phyloP scores from a whole-genome alignment of 1,140 invertebrate species.

The Pogonognathellus flavescens region DNA sequence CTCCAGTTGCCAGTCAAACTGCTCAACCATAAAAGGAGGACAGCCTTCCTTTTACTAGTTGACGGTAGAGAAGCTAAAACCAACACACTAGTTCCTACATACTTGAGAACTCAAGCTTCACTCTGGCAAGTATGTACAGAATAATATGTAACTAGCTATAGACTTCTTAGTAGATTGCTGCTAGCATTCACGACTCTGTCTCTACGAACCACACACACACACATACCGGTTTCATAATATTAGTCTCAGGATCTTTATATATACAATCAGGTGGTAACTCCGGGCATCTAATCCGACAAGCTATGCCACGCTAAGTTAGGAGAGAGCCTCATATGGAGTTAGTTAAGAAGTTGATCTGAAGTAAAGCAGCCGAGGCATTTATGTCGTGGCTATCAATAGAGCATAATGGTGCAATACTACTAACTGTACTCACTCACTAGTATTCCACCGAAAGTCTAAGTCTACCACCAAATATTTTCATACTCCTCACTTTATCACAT shows the following conservation, averaged over 20 bases:
- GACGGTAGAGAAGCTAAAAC: conserved; percentile 3
- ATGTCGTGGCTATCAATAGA: background rate
- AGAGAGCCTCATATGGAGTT: conserved; percentile 43
- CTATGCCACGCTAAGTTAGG: background rate
- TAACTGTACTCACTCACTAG: background rate
- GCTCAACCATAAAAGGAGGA: conserved; percentile 31
- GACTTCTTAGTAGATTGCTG: too few relatives aligned
- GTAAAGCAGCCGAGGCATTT: background rate
- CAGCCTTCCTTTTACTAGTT: conserved; percentile 22
- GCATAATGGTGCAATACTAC: background rate
- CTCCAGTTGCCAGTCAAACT: conserved; percentile 22
- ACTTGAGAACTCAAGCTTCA: too few relatives aligned
- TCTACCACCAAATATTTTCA: background rate
- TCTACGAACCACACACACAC: too few relatives aligned
- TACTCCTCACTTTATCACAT: background rate
- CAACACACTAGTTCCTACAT: background rate
- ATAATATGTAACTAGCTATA: too few relatives aligned
- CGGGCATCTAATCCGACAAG: conserved; percentile 43
- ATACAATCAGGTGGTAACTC: conserved; percentile 30
- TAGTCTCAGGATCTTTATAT: background rate
- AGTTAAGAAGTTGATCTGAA: conserved; percentile 42
- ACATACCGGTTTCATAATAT: too few relatives aligned
- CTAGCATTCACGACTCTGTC: too few relatives aligned
- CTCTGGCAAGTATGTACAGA: background rate
- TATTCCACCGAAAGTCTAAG: background rate